Conservation (phyloP, 2,888 invertebrate genomes). For the Oscheius sp. region DNA sequence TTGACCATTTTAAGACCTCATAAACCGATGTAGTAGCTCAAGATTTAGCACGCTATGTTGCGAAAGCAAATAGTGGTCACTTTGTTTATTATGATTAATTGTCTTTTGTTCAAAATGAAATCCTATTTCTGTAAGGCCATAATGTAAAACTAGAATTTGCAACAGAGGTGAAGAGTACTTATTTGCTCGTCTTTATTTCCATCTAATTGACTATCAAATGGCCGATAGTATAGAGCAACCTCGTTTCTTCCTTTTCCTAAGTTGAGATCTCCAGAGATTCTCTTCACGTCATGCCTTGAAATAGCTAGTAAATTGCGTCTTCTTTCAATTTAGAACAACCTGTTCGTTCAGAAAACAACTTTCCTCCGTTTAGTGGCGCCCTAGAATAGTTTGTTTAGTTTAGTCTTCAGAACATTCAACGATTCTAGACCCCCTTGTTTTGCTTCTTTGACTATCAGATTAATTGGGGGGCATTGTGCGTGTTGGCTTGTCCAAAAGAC, state of each 20-base stretch:
- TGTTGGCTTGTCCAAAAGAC: background rate
- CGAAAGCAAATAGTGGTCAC: background rate
- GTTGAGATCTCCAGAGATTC: conserved; percentile 20
- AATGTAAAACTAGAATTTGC: too few relatives aligned
- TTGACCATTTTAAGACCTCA: conserved; percentile 8
- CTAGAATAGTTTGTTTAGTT: conserved; percentile 16
- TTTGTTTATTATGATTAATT: too few relatives aligned
- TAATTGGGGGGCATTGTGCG: background rate
- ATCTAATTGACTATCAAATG: conserved; percentile 5
- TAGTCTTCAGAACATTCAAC: too few relatives aligned
- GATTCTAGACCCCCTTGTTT: background rate
- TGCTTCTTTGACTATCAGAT: background rate
- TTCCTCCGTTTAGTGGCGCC: background rate
- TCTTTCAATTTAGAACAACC: conserved; percentile 16
- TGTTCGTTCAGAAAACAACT: conserved; percentile 6
- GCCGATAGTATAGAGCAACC: too few relatives aligned
- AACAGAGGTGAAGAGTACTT: background rate
- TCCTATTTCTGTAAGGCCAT: too few relatives aligned
- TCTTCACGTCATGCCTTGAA: conserved; percentile 20
- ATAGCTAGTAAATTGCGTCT: conserved; percentile 20
- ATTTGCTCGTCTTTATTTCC: background rate
- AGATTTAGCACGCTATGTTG: conserved; percentile 21
- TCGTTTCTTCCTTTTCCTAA: background rate
- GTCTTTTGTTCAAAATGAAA: too few relatives aligned
- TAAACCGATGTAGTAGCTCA: background rate